Percentiles rank a stretch among this genome's conserved stretches.
These are phyloP conservation scores for Drosophila mercatorum DNA, from an alignment of 2,888 invertebrate genomes.

Conservation along the genomic window DNA sequence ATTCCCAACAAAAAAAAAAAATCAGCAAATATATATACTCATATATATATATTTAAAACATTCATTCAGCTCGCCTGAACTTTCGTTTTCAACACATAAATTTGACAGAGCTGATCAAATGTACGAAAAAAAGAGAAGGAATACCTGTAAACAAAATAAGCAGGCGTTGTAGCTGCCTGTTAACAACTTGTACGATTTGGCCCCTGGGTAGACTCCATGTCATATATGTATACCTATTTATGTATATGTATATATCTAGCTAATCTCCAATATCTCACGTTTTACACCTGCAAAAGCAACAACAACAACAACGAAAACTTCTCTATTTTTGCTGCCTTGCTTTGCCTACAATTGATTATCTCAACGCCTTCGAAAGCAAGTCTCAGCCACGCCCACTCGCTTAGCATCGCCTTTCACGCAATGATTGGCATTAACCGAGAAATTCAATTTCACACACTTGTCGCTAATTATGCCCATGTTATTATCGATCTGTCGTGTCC, in stretches of 20 bases:
- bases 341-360: conserved; percentile 37
- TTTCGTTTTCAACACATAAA: conserved; percentile 71
- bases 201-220: conserved; percentile 30
- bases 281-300: conserved; percentile 27
- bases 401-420: conserved; percentile 33
- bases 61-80: conserved; percentile 42
- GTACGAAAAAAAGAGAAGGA: conserved; percentile 19
- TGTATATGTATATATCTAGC: neutral
- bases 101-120: conserved; percentile 60
- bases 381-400: conserved; percentile 23
- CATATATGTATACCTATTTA: neutral
- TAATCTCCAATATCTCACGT: conserved; percentile 9
- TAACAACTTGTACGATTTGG: conserved; percentile 46
- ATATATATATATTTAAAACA: conserved; percentile 1
- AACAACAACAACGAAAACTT: neutral
- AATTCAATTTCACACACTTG: conserved; percentile 76
- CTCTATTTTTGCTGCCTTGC: conserved; percentile 20
- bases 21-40: neutral
- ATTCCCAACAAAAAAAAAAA: conserved; percentile 5
- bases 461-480: conserved; percentile 65
- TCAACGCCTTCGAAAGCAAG: conserved; percentile 20
- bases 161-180: conserved; percentile 57
- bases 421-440: conserved; percentile 42
- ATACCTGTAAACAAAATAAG: conserved; percentile 8
- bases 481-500: conserved; percentile 45